phyloP scores from a whole-genome alignment of 2,888 invertebrate genomes.

The Gymnocheta viridis region DNA sequence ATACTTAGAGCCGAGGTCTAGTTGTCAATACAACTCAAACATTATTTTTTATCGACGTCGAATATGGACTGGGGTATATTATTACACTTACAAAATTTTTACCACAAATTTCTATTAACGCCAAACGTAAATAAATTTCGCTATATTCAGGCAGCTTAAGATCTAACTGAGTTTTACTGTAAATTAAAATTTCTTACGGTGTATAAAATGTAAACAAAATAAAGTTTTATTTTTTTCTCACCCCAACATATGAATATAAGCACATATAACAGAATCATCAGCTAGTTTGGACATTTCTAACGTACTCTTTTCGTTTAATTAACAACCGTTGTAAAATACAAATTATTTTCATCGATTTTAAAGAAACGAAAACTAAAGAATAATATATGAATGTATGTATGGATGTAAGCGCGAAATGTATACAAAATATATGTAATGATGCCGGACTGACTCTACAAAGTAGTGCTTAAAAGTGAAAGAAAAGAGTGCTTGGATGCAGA shows the following conservation, averaged over 20 bases:
- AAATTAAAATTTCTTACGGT: conserved; percentile 34
- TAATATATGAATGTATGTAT: not conserved
- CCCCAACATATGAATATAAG: conserved; percentile 62
- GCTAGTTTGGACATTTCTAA: conserved; percentile 14
- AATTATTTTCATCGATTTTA: not conserved
- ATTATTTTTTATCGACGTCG: no score
- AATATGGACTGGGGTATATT: no score
- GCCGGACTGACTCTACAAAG: conserved; percentile 10
- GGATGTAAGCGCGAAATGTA: not conserved
- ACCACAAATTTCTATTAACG: conserved; percentile 60
- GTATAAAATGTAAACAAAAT: conserved; percentile 15
- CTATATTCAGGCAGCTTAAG: conserved; percentile 54
- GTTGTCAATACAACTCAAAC: no score
- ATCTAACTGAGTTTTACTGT: conserved; percentile 52
- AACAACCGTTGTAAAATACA: not conserved
- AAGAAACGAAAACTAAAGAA: not conserved
- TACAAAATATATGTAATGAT: conserved; percentile 11
- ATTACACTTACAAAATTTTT: conserved; percentile 32
- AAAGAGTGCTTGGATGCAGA: not conserved
- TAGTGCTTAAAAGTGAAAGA: conserved; percentile 24
- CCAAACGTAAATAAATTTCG: conserved; percentile 69
- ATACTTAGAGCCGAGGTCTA: no score
- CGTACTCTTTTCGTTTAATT: not conserved
- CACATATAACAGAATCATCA: conserved; percentile 63
- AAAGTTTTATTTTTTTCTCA: conserved; percentile 47